Base-by-base conservation (phyloP, 1,140 invertebrate genomes). In the Solenopsis fugax region DNA sequence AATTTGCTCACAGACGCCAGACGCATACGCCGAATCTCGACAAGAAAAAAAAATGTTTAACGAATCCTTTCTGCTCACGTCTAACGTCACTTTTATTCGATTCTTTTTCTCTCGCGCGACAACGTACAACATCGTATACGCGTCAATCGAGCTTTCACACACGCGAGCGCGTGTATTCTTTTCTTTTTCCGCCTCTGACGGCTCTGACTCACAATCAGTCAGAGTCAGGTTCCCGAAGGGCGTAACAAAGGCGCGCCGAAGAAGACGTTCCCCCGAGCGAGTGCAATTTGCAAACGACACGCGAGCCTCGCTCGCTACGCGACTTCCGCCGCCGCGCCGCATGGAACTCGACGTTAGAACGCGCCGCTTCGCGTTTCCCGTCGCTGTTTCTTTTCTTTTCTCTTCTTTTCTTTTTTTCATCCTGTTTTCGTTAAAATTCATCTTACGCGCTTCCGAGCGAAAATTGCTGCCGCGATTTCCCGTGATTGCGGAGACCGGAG, bases 251-350 rank as follows among this genome's bases (percentile, higher is more conserved):
- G 69, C 81, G 84, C 88, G 82, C 64, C 72, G 72, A 60, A 64
- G 58, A 62, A 84, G 80, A 75, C 56, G 69, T 62, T 86, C 78
- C 84, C 56, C 62, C 24, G 48, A 52, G 77, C 41, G 48, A 60
- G 60, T 10, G 87, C 88, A 89, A 93, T 93, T 93, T 88, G 92
- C 92, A 92, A 92, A 92, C 91, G 91, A 88, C 88, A 88, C 88
- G 85, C 91, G 87, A 90, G 10, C 62, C 34, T 50, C 9, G 60
- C 24, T 60, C 41, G 73, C 77, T 81, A 50, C 48, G 48, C 77
- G 65, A 82, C 65, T 86, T 86, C 85, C 85, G 84, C 37, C 75
- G 78, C n/a, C 52, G 50, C 37, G 37, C 5, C 29, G 29, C 29
- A 29, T 52, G 13, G 60, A 75, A 78, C 76, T 62, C 60, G 84